Evolutionary conservation across 2,797 vertebrate genomes (phyloP).

Genomic region (Cossypha caffra): DNA sequence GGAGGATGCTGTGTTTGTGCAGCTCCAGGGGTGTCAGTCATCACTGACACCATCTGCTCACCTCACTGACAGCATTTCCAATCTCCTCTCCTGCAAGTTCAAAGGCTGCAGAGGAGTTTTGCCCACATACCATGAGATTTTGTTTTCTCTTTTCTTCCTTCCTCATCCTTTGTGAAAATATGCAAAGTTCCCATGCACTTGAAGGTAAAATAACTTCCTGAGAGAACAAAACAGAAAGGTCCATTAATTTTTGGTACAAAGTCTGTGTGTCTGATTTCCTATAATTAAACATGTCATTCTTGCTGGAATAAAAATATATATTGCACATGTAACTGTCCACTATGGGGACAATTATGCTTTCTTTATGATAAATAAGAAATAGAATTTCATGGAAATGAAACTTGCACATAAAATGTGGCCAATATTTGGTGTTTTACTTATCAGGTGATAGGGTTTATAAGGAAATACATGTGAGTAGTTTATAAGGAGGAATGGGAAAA

Average conservation of each 20-base stretch:
- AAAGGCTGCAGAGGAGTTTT: background rate
- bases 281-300: background rate
- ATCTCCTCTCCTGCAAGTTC: background rate
- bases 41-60: background rate
- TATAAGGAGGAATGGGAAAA: background rate
- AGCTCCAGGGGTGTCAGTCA: background rate
- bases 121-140: rapidly evolving
- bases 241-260: background rate
- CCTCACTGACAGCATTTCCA: background rate
- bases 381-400: background rate
- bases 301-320: background rate
- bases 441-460: background rate
- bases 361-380: background rate
- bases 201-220: background rate
- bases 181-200: background rate
- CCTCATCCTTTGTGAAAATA: background rate
- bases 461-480: background rate
- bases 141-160: background rate
- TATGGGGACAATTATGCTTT: background rate
- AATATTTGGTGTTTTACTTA: background rate
- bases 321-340: background rate
- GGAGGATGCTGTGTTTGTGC: background rate
- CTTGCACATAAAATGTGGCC: background rate
- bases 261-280: background rate
- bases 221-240: background rate